Percentiles rank a stretch among this genome's conserved stretches.
phyloP scores from a whole-genome alignment of 2,888 invertebrate genomes.

The Phyto melanocephala region DNA sequence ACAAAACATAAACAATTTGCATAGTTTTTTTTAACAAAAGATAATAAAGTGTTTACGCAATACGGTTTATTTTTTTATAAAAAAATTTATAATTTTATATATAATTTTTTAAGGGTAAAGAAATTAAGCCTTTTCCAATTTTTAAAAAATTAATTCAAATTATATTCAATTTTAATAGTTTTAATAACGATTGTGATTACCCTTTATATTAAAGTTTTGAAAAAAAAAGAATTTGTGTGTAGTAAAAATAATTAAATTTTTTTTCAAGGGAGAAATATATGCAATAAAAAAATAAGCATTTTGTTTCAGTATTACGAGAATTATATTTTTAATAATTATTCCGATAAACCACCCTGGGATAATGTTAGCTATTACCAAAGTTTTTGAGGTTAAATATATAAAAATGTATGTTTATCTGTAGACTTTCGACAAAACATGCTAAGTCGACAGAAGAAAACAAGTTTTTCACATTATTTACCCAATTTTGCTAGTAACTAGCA shows the following conservation, averaged over 20 bases:
- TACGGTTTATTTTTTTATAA: no score
- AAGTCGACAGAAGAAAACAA: no score
- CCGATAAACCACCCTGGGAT: not conserved
- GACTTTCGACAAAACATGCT: no score
- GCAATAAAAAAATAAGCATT: not conserved
- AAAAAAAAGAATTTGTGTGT: not conserved
- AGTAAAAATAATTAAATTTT: not conserved
- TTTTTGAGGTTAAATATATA: not conserved
- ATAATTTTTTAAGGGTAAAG: not conserved
- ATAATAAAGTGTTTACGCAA: no score
- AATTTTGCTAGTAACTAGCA: no score
- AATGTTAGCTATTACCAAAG: not conserved
- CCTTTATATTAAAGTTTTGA: not conserved
- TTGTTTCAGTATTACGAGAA: not conserved
- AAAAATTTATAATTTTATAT: no score
- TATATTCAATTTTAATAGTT: no score
- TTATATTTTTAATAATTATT: not conserved
- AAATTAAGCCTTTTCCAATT: constrained; percentile 6
- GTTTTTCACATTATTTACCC: no score
- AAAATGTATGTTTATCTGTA: no score
- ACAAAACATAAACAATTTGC: not conserved
- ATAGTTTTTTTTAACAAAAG: no score
- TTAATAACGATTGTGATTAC: constrained; percentile 38
- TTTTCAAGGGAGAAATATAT: not conserved
- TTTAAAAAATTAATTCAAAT: not conserved